Conservation (phyloP, 2,113 vertebrate species). For the Rhegmatorhina hoffmannsi region DNA sequence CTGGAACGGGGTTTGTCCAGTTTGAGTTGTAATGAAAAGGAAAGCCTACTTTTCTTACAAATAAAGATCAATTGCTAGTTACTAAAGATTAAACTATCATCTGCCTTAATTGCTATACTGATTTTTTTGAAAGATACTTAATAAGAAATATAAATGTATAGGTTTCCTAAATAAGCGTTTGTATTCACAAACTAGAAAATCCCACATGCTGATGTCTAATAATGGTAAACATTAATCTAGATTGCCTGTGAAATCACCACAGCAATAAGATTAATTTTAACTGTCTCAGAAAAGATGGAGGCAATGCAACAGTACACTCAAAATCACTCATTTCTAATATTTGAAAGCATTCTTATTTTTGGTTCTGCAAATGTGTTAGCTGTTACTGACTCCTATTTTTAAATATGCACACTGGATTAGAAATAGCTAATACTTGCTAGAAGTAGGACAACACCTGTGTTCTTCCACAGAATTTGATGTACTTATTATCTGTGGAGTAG, state of each 20-base stretch:
- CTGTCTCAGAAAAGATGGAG: background rate
- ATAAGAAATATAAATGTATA: constrained; percentile 23
- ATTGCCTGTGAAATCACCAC: background rate
- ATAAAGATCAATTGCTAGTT: constrained; percentile 11
- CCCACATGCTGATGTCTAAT: background rate
- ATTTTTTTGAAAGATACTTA: constrained; percentile 25
- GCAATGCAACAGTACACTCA: background rate
- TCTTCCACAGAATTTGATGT: background rate
- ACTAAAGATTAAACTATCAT: background rate
- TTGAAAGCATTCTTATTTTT: background rate
- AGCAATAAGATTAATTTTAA: constrained; percentile 32
- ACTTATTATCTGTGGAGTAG: background rate
- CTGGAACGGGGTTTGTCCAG: background rate
- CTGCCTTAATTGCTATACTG: constrained; percentile 15
- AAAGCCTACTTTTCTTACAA: background rate
- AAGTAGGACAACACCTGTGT: background rate
- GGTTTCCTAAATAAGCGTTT: constrained; percentile 19
- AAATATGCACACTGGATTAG: background rate
- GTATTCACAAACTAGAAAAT: background rate
- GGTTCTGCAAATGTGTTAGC: background rate
- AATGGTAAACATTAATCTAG: constrained; percentile 16
- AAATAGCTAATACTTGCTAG: background rate
- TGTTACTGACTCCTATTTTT: background rate
- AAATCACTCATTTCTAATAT: background rate
- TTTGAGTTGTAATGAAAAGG: background rate